phyloP scores from a whole-genome alignment of 2,113 vertebrate species.

The Phylloscopus trochiloides region DNA sequence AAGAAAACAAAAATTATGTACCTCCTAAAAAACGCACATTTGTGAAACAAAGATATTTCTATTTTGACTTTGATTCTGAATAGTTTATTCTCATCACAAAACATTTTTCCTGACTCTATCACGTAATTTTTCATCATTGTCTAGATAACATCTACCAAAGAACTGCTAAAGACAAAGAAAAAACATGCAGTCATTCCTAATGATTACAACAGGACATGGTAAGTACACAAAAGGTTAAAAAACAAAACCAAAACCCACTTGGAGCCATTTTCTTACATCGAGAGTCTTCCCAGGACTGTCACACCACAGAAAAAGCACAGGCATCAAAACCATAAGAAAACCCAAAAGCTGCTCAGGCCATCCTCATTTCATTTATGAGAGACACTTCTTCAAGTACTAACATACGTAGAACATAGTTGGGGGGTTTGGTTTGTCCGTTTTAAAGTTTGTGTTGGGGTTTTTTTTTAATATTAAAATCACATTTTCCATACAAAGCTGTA shows the following conservation, averaged over 20 bases:
- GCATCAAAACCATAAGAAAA: background rate
- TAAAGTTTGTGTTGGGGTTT: background rate
- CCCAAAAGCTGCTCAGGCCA: background rate
- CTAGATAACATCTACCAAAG: background rate
- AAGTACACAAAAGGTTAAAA: background rate
- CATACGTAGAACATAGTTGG: background rate
- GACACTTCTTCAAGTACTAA: background rate
- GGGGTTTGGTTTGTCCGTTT: background rate
- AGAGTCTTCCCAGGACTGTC: background rate
- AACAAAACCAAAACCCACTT: background rate
- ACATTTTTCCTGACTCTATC: background rate
- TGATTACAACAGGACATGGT: no score
- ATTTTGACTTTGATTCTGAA: background rate
- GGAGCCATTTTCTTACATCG: background rate
- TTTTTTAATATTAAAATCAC: background rate
- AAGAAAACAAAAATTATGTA: background rate
- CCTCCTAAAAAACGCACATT: background rate
- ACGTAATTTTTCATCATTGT: background rate
- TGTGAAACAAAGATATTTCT: background rate
- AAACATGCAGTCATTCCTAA: background rate
- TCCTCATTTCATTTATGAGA: background rate
- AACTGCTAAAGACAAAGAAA: background rate
- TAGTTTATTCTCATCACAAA: background rate
- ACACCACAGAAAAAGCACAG: background rate
- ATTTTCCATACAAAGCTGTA: background rate